Evolutionary conservation across 2,113 vertebrate species (phyloP).

Genomic region (Alaudala cheleensis): DNA sequence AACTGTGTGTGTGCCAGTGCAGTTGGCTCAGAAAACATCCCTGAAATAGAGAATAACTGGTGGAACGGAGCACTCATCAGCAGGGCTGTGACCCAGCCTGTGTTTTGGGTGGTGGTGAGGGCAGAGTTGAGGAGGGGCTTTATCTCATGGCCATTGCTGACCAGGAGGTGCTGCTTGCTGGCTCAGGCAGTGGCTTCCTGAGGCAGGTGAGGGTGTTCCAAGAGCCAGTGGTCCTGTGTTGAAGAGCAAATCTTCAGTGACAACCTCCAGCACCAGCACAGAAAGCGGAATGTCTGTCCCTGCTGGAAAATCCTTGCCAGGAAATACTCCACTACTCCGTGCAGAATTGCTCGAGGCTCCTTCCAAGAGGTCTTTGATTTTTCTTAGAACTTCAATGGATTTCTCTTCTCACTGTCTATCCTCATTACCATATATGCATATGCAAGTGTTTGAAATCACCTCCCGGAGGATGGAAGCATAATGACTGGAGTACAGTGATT

Average conservation of each 20-base stretch:
- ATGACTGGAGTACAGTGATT: slow-evolving; percentile 58
- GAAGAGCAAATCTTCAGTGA: not conserved
- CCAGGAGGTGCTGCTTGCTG: not conserved
- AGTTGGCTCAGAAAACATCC: not conserved
- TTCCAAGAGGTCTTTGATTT: slow-evolving; percentile 61
- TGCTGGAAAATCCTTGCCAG: slow-evolving; percentile 35
- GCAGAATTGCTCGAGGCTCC: slow-evolving; percentile 47
- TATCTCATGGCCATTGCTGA: accelerated
- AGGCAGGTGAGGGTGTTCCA: not conserved
- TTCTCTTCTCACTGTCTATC: slow-evolving; percentile 31
- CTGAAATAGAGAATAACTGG: not conserved
- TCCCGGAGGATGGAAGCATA: slow-evolving; percentile 60
- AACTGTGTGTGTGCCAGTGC: not conserved
- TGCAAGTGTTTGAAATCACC: slow-evolving; percentile 62
- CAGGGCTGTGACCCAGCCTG: not conserved
- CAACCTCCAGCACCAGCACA: not conserved
- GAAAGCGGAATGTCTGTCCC: not conserved
- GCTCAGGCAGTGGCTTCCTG: not conserved
- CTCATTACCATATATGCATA: slow-evolving; percentile 63
- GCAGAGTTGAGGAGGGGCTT: not conserved
- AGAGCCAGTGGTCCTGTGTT: not conserved
- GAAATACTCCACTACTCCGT: slow-evolving; percentile 10
- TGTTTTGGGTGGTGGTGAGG: not conserved
- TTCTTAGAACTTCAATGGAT: slow-evolving; percentile 69
- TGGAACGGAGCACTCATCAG: not conserved